Conservation (phyloP, 2,113 vertebrate genomes). For the Phyllostomus hastatus region DNA sequence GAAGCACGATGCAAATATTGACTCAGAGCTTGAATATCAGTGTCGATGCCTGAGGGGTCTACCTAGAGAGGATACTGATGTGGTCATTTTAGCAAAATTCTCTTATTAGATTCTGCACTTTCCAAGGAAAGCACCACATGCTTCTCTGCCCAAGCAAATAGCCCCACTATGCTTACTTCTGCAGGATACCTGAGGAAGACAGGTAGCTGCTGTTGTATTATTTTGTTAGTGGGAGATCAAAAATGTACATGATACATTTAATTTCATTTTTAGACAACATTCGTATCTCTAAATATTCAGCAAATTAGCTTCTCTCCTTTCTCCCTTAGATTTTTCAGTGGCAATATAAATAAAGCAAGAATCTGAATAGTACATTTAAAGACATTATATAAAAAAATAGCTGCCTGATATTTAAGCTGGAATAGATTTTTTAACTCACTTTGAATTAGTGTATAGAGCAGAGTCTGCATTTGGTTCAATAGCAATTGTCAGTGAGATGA, state of each 20-base stretch:
- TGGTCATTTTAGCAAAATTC: neutral
- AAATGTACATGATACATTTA: neutral
- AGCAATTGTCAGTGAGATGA: neutral
- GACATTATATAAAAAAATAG: neutral
- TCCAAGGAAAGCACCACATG: neutral
- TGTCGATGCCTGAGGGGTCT: neutral
- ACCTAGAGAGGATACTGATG: neutral
- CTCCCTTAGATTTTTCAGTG: neutral
- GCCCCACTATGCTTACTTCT: neutral
- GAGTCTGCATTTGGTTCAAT: neutral
- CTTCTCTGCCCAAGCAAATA: neutral
- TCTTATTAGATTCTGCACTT: neutral
- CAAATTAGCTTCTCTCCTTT: neutral
- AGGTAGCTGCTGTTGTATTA: neutral
- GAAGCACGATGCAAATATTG: neutral
- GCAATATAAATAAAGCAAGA: neutral
- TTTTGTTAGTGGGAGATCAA: neutral
- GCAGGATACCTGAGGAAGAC: neutral
- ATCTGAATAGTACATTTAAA: neutral
- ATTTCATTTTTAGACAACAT: neutral
- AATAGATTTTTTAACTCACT: neutral
- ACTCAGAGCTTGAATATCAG: neutral
- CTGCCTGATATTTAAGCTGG: neutral
- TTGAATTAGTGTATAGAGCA: neutral
- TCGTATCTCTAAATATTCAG: neutral